Percentiles rank a stretch among this genome's conserved stretches.
phyloP scores from a whole-genome alignment of 2,797 vertebrate species.

The Lacerta agilis region DNA sequence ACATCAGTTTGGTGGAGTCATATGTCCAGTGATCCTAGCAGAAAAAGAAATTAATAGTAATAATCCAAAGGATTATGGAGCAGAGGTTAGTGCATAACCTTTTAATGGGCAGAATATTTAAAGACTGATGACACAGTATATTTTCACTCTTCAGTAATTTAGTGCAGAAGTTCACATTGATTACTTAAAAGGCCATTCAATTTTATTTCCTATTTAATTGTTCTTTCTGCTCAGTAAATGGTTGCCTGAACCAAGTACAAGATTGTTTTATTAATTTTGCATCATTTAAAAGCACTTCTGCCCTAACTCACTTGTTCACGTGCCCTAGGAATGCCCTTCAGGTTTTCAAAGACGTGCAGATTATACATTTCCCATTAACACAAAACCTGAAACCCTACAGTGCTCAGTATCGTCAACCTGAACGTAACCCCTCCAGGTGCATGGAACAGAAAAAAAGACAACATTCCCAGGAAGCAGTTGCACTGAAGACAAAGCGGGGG shows the following conservation, averaged over 20 bases:
- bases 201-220: constrained; percentile 83
- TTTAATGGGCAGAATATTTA: constrained; percentile 76
- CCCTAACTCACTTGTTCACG: constrained; percentile 71
- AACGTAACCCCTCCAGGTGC: constrained; percentile 65
- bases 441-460: constrained; percentile 51
- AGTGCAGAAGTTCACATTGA: constrained; percentile 82
- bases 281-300: constrained; percentile 76
- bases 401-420: constrained; percentile 51
- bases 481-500: constrained; percentile 18
- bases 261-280: constrained; percentile 79
- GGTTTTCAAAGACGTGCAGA: constrained; percentile 59
- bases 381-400: constrained; percentile 62
- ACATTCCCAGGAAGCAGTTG: constrained; percentile 26
- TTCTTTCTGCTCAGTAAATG: constrained; percentile 78
- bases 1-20: constrained; percentile 59
- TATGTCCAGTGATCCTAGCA: constrained; percentile 45
- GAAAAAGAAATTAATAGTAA: constrained; percentile 69
- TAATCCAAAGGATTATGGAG: constrained; percentile 59
- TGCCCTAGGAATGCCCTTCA: constrained; percentile 69
- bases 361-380: constrained; percentile 71
- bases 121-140: constrained; percentile 78
- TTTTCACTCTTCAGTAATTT: constrained; percentile 80
- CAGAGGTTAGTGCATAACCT: constrained; percentile 67
- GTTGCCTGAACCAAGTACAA: constrained; percentile 71
- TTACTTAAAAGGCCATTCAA: constrained; percentile 75